Percentiles rank a stretch among this genome's conserved stretches.
Evolutionary conservation across 2,888 invertebrate species (phyloP).

Genomic region (Tipula unca): DNA sequence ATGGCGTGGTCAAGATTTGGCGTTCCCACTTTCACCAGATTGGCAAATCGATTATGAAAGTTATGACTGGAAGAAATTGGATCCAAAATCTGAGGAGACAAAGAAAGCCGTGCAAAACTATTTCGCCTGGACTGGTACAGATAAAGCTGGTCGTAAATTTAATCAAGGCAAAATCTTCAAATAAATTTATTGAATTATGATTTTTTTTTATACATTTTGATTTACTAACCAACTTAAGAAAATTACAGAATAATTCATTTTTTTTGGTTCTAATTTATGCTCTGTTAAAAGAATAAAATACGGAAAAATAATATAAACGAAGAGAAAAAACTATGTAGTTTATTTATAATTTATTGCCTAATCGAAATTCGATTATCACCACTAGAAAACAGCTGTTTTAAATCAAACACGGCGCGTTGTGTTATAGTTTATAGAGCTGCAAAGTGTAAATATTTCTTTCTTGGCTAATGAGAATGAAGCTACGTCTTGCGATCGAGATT

Average conservation of each 20-base stretch:
- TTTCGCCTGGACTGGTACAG: conserved; percentile 80
- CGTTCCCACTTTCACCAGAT: conserved; percentile 81
- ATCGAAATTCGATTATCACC: too few relatives aligned
- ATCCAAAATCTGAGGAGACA: conserved; percentile 68
- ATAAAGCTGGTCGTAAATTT: conserved; percentile 83
- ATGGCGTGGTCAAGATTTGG: conserved; percentile 93
- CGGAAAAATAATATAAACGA: not conserved
- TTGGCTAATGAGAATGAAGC: too few relatives aligned
- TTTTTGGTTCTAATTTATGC: conserved; percentile 9
- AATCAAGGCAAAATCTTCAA: conserved; percentile 99
- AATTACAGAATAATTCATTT: not conserved
- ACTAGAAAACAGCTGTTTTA: too few relatives aligned
- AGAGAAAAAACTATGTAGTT: too few relatives aligned
- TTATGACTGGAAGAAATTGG: conserved; percentile 91
- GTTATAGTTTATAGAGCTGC: too few relatives aligned
- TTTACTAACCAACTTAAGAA: not conserved
- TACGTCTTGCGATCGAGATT: too few relatives aligned
- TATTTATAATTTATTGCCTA: too few relatives aligned
- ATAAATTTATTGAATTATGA: conserved; percentile 47
- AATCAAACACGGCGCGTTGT: too few relatives aligned
- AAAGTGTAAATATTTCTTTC: too few relatives aligned
- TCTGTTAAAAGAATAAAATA: not conserved
- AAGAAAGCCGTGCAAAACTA: conserved; percentile 83
- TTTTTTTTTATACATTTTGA: not conserved
- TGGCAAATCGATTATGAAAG: conserved; percentile 97